Conservation (phyloP, 30 jellyfish, hydroid and myxozoan genomes). For the Pelagia noctiluca region DNA sequence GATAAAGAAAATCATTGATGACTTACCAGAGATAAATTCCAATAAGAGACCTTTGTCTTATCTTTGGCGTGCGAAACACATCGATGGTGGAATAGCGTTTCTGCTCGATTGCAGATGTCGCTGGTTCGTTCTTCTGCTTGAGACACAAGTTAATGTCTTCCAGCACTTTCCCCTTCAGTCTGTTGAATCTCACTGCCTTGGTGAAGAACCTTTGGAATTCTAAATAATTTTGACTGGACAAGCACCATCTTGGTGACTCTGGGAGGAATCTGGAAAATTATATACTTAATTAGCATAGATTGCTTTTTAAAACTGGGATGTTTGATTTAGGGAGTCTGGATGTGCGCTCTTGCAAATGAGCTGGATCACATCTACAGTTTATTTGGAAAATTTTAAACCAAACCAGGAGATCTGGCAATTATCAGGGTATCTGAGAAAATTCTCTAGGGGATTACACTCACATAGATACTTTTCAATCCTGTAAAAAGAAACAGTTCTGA, state of each 20-base stretch:
- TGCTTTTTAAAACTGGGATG: too few species aligned
- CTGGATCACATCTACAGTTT: too few species aligned
- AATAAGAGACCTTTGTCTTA: slow-evolving; percentile 52
- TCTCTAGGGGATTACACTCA: too few species aligned
- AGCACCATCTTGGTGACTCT: slow-evolving; percentile 78
- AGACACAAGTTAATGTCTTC: neutral
- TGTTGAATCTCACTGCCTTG: slow-evolving; percentile 46
- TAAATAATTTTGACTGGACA: slow-evolving; percentile 10
- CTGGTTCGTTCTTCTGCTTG: neutral
- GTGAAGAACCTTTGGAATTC: slow-evolving; percentile 10
- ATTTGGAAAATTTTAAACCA: too few species aligned
- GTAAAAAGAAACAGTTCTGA: too few species aligned
- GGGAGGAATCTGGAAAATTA: slow-evolving; percentile 59
- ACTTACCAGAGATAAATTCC: slow-evolving; percentile 71
- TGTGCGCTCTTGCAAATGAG: too few species aligned
- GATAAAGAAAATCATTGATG: neutral
- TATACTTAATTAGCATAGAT: too few species aligned
- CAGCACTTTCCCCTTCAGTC: neutral
- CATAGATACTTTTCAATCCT: too few species aligned
- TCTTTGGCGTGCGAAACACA: slow-evolving; percentile 38
- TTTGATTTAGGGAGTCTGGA: too few species aligned
- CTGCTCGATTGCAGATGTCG: neutral
- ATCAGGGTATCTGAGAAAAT: too few species aligned
- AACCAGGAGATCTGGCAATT: too few species aligned
- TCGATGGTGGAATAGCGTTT: slow-evolving; percentile 32